phyloP scores from a whole-genome alignment of 1,140 invertebrate species.

The Sitobion miscanthi region DNA sequence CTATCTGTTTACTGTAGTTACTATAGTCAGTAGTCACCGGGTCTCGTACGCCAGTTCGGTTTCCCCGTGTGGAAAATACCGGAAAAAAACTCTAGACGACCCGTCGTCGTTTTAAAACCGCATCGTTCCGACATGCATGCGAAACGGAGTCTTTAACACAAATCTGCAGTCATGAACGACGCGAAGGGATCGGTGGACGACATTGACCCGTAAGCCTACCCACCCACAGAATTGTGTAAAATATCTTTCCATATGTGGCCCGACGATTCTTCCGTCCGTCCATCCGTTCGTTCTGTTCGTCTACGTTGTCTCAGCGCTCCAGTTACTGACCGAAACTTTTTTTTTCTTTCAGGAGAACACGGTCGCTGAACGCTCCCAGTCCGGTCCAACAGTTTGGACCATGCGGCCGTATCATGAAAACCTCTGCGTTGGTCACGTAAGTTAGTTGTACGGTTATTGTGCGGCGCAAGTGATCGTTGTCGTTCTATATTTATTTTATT shows the following conservation, averaged over 20 bases:
- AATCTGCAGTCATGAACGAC: neutral
- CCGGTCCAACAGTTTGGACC: slow-evolving; percentile 94
- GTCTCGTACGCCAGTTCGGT: neutral
- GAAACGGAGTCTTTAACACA: neutral
- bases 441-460: slow-evolving; percentile 64
- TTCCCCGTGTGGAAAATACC: neutral
- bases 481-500: slow-evolving; percentile 37
- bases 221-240: neutral
- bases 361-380: slow-evolving; percentile 90
- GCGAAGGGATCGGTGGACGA: neutral
- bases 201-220: neutral
- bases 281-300: too few species aligned
- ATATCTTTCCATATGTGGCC: neutral
- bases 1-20: too few species aligned
- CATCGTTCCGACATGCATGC: neutral
- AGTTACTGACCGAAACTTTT: slow-evolving; percentile 15
- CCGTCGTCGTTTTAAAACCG: neutral
- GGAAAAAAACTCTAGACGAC: neutral
- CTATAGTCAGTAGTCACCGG: neutral
- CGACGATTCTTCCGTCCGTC: neutral
- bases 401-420: slow-evolving; percentile 95
- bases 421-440: slow-evolving; percentile 95
- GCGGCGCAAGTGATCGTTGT: too few species aligned
- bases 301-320: neutral
- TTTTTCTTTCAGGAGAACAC: slow-evolving; percentile 80